phyloP scores from a whole-genome alignment of 92 coral and sea anemone species.

The Meandrina meandrites region DNA sequence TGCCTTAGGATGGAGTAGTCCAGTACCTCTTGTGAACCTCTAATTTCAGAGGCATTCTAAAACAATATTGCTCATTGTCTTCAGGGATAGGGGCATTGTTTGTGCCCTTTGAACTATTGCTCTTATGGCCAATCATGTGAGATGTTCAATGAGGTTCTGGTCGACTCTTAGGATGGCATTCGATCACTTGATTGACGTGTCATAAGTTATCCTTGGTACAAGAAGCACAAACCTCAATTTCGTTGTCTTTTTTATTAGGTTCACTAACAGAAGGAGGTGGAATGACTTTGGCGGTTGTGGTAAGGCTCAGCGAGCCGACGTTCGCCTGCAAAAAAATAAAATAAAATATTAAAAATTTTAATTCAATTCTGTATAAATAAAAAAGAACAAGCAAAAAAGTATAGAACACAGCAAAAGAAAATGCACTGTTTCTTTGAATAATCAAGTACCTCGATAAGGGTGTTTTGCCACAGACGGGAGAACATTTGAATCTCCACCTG shows the following conservation, averaged over 20 bases:
- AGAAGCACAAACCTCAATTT: constrained; percentile 10
- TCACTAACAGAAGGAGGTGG: constrained; percentile 65
- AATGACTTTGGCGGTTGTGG: constrained; percentile 57
- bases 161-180: too few relatives aligned
- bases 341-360: too few relatives aligned
- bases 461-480: constrained; percentile 84
- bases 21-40: too few relatives aligned
- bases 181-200: not conserved
- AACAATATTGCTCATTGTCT: too few relatives aligned
- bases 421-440: not conserved
- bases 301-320: constrained; percentile 54
- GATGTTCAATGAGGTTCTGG: too few relatives aligned
- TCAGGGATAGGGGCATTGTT: too few relatives aligned
- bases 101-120: too few relatives aligned
- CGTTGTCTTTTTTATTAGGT: constrained; percentile 47
- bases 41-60: too few relatives aligned
- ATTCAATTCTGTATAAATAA: too few relatives aligned
- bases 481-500: constrained; percentile 67
- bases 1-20: too few relatives aligned
- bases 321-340: constrained; percentile 42
- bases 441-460: constrained; percentile 73
- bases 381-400: too few relatives aligned
- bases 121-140: too few relatives aligned
- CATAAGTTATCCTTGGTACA: not conserved
- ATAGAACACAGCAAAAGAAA: not conserved